Base-by-base conservation (phyloP, 1,140 invertebrate genomes). In the Cyrtorhinus lividipennis region DNA sequence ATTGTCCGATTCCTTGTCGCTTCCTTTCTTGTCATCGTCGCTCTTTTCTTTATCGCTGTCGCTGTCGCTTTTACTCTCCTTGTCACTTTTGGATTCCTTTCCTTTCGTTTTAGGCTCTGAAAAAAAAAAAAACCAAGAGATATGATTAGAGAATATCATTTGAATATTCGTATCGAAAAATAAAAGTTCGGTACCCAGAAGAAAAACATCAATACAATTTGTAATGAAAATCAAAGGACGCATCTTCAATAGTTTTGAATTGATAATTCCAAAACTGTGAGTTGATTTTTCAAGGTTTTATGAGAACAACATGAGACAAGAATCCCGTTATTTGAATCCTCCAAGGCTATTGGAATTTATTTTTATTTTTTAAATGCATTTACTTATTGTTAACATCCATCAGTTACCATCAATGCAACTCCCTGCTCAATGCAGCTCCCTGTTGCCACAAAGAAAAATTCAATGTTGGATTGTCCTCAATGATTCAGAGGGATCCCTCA, bases 31-130 rank as follows among this genome's bases (percentile, higher is more conserved):
- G 15, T 62, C 62, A n/a, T 48, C 56, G 38, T 65, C 62, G 30
- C 59, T 61, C 15, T 65, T 59, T 24, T 48, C 56, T 53, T 60
- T 61, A 15, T 63, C 62, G 48, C 30, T 63, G 59, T 62, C 66
- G 27, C 61, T 63, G 20, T 59, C 62, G 53, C 63, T 59, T 22
- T 58, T 63, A 22, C 61, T 60, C 23, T 61, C 62, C 26, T 63
- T 65, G 22, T 66, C 63, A 15, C 65, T 62, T 64, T 63, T 61
- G 22, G 26, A 38, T 13, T 53, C 61, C n/a, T 63, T 62, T 12
- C 56, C 64, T 27, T 67, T 61, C 24, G 22, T 57, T 61, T 56
- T 59, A 38, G 22, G n/a, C n/a, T n/a, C 59, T 61, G 44, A 15
- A 59, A 64, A 22, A 64, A 24, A 20, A 58, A 12, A 38, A 61